Conservation (phyloP, 1,140 invertebrate species). For the Tetragnatha versicolor region DNA sequence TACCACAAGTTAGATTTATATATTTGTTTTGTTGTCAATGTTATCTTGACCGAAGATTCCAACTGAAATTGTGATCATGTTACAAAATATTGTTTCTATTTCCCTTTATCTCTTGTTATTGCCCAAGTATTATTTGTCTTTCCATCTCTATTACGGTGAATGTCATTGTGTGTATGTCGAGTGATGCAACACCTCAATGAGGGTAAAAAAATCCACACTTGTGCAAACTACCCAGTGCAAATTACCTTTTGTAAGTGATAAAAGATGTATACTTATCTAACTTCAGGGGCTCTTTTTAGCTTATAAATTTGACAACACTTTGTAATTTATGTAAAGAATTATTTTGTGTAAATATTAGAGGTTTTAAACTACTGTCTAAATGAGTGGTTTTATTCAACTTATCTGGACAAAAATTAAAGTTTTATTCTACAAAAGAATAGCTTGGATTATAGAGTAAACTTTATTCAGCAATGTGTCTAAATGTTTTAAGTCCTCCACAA, state of each 20-base stretch:
- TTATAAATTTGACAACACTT: slow-evolving; percentile 49
- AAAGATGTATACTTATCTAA: slow-evolving; percentile 31
- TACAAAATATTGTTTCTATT: no score
- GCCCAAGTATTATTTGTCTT: slow-evolving; percentile 44
- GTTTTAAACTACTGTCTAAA: slow-evolving; percentile 52
- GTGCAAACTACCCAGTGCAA: slow-evolving; percentile 45
- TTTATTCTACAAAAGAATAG: slow-evolving; percentile 33
- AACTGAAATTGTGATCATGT: no score
- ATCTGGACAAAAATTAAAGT: slow-evolving; percentile 30
- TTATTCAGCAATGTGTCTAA: slow-evolving; percentile 16
- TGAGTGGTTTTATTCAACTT: slow-evolving; percentile 50
- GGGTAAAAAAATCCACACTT: slow-evolving; percentile 17
- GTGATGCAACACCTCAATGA: slow-evolving; percentile 32
- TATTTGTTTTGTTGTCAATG: no score
- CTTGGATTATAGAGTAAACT: slow-evolving; percentile 23
- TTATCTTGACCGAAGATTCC: no score
- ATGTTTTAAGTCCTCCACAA: slow-evolving; percentile 2
- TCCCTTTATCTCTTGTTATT: no score
- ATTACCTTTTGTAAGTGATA: slow-evolving; percentile 55
- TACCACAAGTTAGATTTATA: no score
- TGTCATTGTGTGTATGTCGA: slow-evolving; percentile 13
- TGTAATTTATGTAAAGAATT: slow-evolving; percentile 56
- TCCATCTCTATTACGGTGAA: slow-evolving; percentile 41
- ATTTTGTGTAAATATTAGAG: slow-evolving; percentile 54
- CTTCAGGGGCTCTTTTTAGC: slow-evolving; percentile 44